These are phyloP conservation scores for Sebastes fasciatus DNA, from an alignment of 2,113 vertebrate species.

Conservation along the genomic window DNA sequence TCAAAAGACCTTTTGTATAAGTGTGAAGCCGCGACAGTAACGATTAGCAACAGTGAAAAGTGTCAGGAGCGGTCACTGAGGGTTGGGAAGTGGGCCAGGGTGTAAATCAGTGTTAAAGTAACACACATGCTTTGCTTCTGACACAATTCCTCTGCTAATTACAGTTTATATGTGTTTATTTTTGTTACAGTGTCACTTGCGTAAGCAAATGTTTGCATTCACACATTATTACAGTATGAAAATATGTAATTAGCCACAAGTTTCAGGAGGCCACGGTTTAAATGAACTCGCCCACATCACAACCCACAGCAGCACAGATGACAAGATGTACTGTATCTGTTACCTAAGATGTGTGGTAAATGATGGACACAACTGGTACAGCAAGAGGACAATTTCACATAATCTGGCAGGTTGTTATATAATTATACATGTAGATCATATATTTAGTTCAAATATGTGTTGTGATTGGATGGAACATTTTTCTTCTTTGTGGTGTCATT, in stretches of 20 bases:
- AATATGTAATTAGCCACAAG: neutral
- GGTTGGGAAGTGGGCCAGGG: neutral
- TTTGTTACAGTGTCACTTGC: neutral
- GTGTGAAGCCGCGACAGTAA: neutral
- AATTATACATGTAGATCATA: neutral
- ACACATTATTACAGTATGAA: slow-evolving; percentile 12
- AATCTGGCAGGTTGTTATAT: neutral
- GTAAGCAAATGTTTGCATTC: neutral
- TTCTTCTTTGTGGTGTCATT: neutral
- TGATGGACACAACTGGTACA: neutral
- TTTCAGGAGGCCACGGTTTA: neutral
- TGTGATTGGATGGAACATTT: neutral
- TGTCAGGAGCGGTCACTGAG: neutral
- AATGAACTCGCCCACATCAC: neutral
- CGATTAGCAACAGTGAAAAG: neutral
- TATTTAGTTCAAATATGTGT: neutral
- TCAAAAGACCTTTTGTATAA: neutral
- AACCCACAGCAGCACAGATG: neutral
- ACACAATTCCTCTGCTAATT: slow-evolving; percentile 17
- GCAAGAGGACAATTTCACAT: neutral
- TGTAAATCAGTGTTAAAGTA: slow-evolving; percentile 35
- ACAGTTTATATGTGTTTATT: neutral
- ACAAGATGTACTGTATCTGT: slow-evolving; percentile 11
- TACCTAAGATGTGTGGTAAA: neutral
- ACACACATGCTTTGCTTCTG: slow-evolving; percentile 9